These are phyloP conservation scores for Zophobas morio DNA, from an alignment of 1,140 invertebrate species.

Conservation along the genomic window DNA sequence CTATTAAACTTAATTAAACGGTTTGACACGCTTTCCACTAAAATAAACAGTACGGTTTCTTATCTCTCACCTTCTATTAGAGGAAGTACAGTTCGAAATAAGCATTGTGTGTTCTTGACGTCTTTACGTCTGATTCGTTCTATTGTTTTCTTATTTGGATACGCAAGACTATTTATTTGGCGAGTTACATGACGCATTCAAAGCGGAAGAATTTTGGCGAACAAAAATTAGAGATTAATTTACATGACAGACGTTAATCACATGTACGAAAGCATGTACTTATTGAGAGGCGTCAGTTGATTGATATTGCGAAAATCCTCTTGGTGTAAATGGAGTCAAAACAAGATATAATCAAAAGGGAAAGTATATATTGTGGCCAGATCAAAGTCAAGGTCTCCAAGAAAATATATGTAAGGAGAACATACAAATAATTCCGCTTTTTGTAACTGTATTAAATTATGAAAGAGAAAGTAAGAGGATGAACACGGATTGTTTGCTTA, in stretches of 20 bases:
- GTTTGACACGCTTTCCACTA: conserved; percentile 41
- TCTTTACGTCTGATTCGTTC: conserved; percentile 4
- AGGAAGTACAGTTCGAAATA: conserved; percentile 3
- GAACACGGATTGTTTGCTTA: neutral
- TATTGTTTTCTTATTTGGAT: neutral
- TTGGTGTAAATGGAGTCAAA: conserved; percentile 13
- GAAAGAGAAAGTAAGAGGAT: conserved; percentile 32
- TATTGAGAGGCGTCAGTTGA: conserved; percentile 7
- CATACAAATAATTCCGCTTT: conserved; percentile 33
- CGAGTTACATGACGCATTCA: neutral
- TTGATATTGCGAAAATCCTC: neutral
- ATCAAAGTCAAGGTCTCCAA: conserved; percentile 26
- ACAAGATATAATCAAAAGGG: conserved; percentile 32
- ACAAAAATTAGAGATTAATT: conserved; percentile 13
- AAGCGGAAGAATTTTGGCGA: conserved; percentile 17
- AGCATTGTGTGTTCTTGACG: neutral
- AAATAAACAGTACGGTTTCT: conserved; percentile 35
- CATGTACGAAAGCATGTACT: conserved; percentile 10
- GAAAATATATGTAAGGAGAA: conserved; percentile 34
- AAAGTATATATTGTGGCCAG: conserved; percentile 28
- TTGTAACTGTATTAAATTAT: conserved; percentile 24
- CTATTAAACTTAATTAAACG: conserved; percentile 34
- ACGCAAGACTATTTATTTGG: neutral
- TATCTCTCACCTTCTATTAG: conserved; percentile 22
- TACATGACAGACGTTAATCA: conserved; percentile 4